A percentile compares a stretch with the other conserved stretches of the same genome.
These are phyloP conservation scores for Archips crataeganus DNA, from an alignment of 2,888 invertebrate genomes.

Conservation along the genomic window DNA sequence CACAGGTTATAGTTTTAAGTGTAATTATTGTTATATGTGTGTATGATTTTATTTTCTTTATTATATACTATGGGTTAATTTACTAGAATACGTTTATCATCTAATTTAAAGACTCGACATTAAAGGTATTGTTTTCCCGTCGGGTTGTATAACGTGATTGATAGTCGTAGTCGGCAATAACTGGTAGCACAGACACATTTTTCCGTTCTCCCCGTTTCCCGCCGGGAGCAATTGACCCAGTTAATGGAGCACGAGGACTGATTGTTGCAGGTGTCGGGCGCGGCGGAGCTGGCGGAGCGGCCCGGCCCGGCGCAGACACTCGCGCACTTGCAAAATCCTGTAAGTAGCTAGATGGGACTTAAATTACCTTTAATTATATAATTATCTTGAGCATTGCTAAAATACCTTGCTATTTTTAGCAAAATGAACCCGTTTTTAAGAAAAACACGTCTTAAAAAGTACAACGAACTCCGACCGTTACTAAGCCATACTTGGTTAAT, in stretches of 20 bases:
- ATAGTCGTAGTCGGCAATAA: slow-evolving; percentile 1
- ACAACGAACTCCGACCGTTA: slow-evolving; percentile 23
- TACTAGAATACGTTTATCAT: not conserved
- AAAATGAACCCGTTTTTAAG: not conserved
- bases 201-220: slow-evolving; percentile 23
- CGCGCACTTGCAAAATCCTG: slow-evolving; percentile 72
- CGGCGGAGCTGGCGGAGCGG: slow-evolving; percentile 74
- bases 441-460: slow-evolving; percentile 1
- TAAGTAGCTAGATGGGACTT: slow-evolving; percentile 55
- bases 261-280: slow-evolving; percentile 78
- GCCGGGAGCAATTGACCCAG: slow-evolving; percentile 71
- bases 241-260: slow-evolving; percentile 60
- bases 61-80: not conserved
- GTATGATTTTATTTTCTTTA: not conserved
- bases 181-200: slow-evolving; percentile 6
- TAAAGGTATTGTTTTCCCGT: not conserved
- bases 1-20: not conserved
- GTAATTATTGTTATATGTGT: not conserved
- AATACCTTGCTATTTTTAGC: not conserved
- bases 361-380: not conserved
- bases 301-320: slow-evolving; percentile 71
- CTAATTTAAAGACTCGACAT: not conserved
- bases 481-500: slow-evolving; percentile 39
- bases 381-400: not conserved
- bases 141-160: slow-evolving; percentile 8